Base-by-base conservation (phyloP, 2,888 invertebrate genomes). In the Sinotaia quadrata region DNA sequence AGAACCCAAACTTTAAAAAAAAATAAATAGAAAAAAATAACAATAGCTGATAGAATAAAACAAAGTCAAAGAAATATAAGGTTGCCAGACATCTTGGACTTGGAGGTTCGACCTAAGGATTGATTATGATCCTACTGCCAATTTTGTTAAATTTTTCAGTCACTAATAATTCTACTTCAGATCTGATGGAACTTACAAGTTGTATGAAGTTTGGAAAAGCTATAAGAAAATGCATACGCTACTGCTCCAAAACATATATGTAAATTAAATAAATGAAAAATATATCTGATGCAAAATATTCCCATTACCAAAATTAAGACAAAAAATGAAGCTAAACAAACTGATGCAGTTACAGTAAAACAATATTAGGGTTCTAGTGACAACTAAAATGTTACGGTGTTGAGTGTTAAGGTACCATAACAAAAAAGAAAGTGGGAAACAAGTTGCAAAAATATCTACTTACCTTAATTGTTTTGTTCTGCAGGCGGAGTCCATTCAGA, bases 391-490 rank as follows among this genome's bases (percentile, higher is more conserved):
- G 49, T 49, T 34, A 65, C 24, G 44, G 54, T 54, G 56, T 36
- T 15, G 24, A 27, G 36, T 33, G 12, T 33, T 21, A 10, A 36
- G 5, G 41, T 34, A 21, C 27, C n/a, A 41, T 34, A 24, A 7
- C 12, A n/a, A 33, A 44, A 65, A 37, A 24, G 41, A 21, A 1
- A 56, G 56, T 29, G 44, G 29, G 12, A 59, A 29, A 65, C 21
- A 54, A 31, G 36, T 56, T 34, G 24, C 33, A 36, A 66, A 60
- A n/a, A 27, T 29, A 8, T 8, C 7, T n/a, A 36, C 62, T 59
- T 79, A 85, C 84, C 93, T 98, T 99, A 86, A 99, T 99, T 57
- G 98, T 99, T 92, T 99, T 99, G 90, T 99, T 99, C 90, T 99
- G 98, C 81, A 99, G 92, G 78, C 98, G 92, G 81, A 99, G 92